A percentile compares a stretch with the other conserved stretches of the same genome.
These are phyloP conservation scores for Nyctibius grandis DNA, from an alignment of 2,797 vertebrate genomes.

Conservation along the genomic window DNA sequence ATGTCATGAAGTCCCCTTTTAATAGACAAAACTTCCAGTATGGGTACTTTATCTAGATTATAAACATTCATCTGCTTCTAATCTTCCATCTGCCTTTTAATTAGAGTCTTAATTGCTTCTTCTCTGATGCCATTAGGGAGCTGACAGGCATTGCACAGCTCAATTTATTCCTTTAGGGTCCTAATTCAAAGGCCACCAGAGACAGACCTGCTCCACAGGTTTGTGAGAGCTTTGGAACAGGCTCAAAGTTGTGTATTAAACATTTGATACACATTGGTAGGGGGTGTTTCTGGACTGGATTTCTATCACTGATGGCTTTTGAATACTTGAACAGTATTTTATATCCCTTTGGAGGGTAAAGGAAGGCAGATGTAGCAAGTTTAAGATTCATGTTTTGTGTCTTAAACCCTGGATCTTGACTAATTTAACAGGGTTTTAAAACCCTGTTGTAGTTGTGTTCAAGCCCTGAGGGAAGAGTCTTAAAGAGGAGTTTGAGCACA, in stretches of 20 bases:
- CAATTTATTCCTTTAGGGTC: neutral
- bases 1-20: neutral
- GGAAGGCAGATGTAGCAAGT: neutral
- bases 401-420: neutral
- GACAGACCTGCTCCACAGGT: neutral
- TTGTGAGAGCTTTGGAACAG: neutral
- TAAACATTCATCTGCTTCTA: neutral
- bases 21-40: neutral
- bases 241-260: neutral
- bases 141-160: neutral
- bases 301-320: neutral
- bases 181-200: neutral
- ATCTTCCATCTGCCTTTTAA: neutral
- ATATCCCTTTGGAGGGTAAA: neutral
- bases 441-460: neutral
- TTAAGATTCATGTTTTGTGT: neutral
- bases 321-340: neutral
- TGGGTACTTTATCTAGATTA: neutral
- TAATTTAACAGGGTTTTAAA: neutral
- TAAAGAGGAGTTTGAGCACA: neutral
- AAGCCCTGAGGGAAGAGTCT: neutral
- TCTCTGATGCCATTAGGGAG: neutral
- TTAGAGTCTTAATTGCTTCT: constrained; percentile 11
- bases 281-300: neutral
- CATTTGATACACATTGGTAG: too few relatives aligned